Percentiles rank a stretch among this genome's conserved stretches.
phyloP scores from a whole-genome alignment of 2,113 vertebrate species.

The Cinclus cinclus region DNA sequence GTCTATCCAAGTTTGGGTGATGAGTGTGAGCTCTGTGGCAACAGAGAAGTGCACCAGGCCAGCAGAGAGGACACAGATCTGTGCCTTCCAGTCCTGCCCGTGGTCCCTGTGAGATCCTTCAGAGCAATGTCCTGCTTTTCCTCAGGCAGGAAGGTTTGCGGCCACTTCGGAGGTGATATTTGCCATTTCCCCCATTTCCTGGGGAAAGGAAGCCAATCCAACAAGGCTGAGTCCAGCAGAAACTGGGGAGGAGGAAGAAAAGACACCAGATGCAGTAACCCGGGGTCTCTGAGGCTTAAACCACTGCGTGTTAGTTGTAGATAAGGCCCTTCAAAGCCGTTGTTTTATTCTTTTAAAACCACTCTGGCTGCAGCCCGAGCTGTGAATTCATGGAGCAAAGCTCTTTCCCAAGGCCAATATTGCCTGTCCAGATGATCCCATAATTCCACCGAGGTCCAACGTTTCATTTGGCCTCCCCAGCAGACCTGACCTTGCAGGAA shows the following conservation, averaged over 20 bases:
- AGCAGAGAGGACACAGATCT: background rate
- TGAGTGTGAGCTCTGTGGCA: background rate
- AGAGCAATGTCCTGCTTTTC: background rate
- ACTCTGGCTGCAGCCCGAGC: background rate
- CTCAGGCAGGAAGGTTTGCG: background rate
- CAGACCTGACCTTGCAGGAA: constrained; percentile 35
- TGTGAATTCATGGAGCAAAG: background rate
- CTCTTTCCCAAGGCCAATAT: constrained; percentile 34
- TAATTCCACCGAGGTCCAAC: constrained; percentile 14
- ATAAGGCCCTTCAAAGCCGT: constrained; percentile 50
- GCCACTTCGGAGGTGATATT: background rate
- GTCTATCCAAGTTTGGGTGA: background rate
- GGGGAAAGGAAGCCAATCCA: background rate
- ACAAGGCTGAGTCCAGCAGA: background rate
- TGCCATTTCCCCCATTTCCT: background rate
- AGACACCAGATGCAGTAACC: background rate
- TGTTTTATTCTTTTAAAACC: constrained; percentile 34
- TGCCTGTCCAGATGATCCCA: constrained; percentile 34
- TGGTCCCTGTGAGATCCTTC: background rate
- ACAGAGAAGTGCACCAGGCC: background rate
- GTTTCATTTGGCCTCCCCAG: constrained; percentile 31
- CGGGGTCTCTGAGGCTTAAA: background rate
- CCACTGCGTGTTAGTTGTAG: background rate
- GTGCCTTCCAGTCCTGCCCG: background rate
- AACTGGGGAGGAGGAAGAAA: background rate